Conservation (phyloP, 2,797 vertebrate genomes). For the Rhabdophis nuchalis region DNA sequence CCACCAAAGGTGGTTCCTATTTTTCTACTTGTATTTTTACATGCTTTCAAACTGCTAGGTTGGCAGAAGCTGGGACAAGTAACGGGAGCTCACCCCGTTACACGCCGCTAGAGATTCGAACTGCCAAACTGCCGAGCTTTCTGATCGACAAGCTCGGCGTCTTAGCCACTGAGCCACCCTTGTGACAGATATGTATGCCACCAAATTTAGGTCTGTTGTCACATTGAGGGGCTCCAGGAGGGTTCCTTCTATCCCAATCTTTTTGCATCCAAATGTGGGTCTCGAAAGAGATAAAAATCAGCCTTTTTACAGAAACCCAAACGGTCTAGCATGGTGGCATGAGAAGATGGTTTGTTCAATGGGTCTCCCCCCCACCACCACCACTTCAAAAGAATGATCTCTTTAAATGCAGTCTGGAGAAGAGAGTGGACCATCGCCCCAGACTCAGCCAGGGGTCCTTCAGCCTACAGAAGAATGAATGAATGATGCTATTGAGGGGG, state of each 20-base stretch:
- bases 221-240: not conserved
- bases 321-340: conserved; percentile 13
- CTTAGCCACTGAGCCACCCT: too few relatives aligned
- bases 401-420: conserved; percentile 17
- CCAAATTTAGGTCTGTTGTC: too few relatives aligned
- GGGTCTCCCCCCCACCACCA: too few relatives aligned
- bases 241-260: not conserved
- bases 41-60: too few relatives aligned
- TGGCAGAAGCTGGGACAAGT: too few relatives aligned
- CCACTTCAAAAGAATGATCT: not conserved
- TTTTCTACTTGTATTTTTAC: too few relatives aligned
- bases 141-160: too few relatives aligned
- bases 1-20: too few relatives aligned
- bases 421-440: not conserved
- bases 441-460: conserved; percentile 36
- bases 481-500: conserved; percentile 40
- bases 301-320: not conserved
- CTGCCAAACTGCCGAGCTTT: too few relatives aligned
- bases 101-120: too few relatives aligned
- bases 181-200: not conserved
- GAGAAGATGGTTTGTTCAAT: conserved; percentile 11
- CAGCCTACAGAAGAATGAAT: conserved; percentile 41
- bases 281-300: not conserved
- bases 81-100: too few relatives aligned
- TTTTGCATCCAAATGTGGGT: not conserved